Conservation (phyloP, 2,797 vertebrate genomes). For the Gadopsis bispinosus region DNA sequence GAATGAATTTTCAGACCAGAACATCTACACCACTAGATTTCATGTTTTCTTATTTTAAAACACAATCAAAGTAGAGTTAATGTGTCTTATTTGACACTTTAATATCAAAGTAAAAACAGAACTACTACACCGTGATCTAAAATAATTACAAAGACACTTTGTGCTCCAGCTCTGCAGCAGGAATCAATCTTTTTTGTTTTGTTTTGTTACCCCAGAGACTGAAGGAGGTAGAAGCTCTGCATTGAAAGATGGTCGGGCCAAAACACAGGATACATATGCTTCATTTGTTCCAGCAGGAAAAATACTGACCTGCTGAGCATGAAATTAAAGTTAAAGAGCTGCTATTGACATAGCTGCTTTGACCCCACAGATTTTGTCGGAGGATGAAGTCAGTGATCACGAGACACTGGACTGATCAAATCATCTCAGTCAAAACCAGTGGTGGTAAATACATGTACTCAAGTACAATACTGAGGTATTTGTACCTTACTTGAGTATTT, state of each 20-base stretch:
- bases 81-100: not conserved
- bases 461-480: not conserved
- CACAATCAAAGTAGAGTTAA: not conserved
- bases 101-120: not conserved
- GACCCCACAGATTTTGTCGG: constrained; percentile 34
- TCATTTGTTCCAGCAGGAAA: constrained; percentile 56
- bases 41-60: not conserved
- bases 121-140: not conserved
- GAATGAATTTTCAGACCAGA: constrained; percentile 26
- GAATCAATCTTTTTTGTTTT: not conserved
- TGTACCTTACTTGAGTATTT: not conserved
- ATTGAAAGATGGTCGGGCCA: constrained; percentile 27
- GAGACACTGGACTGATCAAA: constrained; percentile 19
- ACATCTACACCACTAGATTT: not conserved
- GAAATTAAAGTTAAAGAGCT: constrained; percentile 50
- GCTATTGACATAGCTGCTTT: constrained; percentile 72
- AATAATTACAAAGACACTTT: not conserved
- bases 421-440: constrained; percentile 1
- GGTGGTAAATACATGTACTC: not conserved
- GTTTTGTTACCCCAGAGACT: not conserved
- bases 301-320: constrained; percentile 43
- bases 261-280: constrained; percentile 35
- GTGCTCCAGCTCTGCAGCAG: not conserved
- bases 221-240: constrained; percentile 39
- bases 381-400: constrained; percentile 17